Base-by-base conservation (phyloP, 2,888 invertebrate species). In the Norana najaformis region DNA sequence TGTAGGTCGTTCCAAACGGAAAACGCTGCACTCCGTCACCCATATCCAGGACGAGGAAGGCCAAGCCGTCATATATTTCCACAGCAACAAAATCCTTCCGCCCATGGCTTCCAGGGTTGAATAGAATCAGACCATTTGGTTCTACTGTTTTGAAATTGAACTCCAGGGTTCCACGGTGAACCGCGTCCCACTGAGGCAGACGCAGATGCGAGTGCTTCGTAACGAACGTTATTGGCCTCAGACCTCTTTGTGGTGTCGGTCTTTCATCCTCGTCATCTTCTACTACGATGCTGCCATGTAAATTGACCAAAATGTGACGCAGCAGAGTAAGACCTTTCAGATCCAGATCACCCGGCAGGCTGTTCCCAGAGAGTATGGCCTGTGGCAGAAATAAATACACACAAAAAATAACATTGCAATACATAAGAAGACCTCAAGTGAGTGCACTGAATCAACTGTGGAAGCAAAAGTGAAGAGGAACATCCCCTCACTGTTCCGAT, bases 61-160 rank as follows among this genome's bases (percentile, higher is more conserved):
- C 90, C 18, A 92, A 92, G 1, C 94, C 94, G 90, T 94, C 94
- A 91, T 92, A 93, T 47, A 94, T 91, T 91, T 95, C 95, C 35
- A 94, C 89, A 14, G 93, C 94, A 35, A 94, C 89, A 91, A 93
- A 94, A 38, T 92, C 92, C 14, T 89, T 90, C 5, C 69, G 89
- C 37, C 89, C 91, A 5, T 11, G 37, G 90, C 23, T 11, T 20
- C 90, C 89, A 20, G 83, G 88, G 69, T 36, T 90, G 90, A 83
- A 90, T 34, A 90, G 39, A 14, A 95, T 89, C 16, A 95, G 90
- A 39, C 94, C 94, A 53, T 93, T 91, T 34, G 93, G 92, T 89
- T 93, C 92, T 13, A 93, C 91, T 0, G 94, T 94, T 37, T 92
- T 92, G 93, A 94, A 94, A 83, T 93, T 93, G 92, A 94, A 93